Percentiles rank a stretch among this genome's conserved stretches.
These are phyloP conservation scores for Aradophagus sp. DNA, from an alignment of 1,140 invertebrate genomes.

Conservation along the genomic window DNA sequence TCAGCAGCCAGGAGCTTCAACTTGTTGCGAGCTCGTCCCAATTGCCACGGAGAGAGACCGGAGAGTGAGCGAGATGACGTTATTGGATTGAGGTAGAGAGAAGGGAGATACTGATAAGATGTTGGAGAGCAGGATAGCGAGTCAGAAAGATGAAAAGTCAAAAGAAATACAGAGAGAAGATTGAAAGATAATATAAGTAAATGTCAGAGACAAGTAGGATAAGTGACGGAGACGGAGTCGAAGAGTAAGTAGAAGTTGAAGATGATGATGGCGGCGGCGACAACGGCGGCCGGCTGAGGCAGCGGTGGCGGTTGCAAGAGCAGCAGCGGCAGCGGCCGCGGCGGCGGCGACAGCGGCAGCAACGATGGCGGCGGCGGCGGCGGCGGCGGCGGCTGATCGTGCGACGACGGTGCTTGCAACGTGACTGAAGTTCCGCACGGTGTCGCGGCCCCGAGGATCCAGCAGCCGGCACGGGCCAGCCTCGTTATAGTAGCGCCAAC, in stretches of 20 bases:
- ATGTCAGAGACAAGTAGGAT: slow-evolving; percentile 22
- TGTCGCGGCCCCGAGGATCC: slow-evolving; percentile 43
- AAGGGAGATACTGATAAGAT: not conserved
- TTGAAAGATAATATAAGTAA: no score
- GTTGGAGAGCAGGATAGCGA: not conserved
- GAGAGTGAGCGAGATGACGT: slow-evolving; percentile 9
- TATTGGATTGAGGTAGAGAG: not conserved
- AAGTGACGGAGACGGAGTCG: slow-evolving; percentile 3
- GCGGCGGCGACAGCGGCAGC: slow-evolving; percentile 13
- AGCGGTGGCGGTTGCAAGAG: no score
- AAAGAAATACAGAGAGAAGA: slow-evolving; percentile 7
- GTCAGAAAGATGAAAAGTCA: slow-evolving; percentile 3
- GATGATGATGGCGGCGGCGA: no score
- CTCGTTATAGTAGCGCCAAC: slow-evolving; percentile 53
- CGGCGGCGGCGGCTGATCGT: slow-evolving; percentile 38
- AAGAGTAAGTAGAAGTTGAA: no score
- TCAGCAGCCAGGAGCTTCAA: slow-evolving; percentile 38
- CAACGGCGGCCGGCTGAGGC: no score
- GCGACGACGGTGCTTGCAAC: slow-evolving; percentile 62
- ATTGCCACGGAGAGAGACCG: slow-evolving; percentile 33
- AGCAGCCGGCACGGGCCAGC: slow-evolving; percentile 59
- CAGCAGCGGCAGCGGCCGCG: slow-evolving; percentile 6
- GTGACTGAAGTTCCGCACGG: slow-evolving; percentile 58
- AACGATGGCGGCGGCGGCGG: slow-evolving; percentile 8
- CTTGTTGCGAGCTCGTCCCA: slow-evolving; percentile 44